Conservation (phyloP, 1,140 invertebrate genomes). For the Tyrophagus putrescentiae region DNA sequence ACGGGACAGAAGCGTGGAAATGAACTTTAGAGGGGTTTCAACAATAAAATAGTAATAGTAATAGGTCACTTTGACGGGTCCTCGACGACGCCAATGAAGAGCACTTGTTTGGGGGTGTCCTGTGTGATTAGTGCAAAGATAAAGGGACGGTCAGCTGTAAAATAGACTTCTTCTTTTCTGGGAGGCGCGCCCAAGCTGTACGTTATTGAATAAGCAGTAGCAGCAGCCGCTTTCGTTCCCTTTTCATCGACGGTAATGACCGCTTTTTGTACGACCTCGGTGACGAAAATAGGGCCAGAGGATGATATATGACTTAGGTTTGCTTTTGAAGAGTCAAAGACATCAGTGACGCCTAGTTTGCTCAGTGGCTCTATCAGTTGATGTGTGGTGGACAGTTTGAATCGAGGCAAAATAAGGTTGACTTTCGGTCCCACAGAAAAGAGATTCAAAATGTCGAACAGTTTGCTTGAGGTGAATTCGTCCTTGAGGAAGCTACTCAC, state of each 20-base stretch:
- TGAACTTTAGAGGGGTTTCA: constrained; percentile 1
- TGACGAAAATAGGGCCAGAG: constrained; percentile 37
- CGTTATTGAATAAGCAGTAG: constrained; percentile 47
- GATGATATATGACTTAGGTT: constrained; percentile 47
- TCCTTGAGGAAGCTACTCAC: constrained; percentile 25
- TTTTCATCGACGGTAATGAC: constrained; percentile 64
- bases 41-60: too few species aligned
- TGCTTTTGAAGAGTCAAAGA: constrained; percentile 41
- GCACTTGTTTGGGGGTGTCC: neutral
- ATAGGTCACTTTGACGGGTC: too few species aligned
- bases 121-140: neutral
- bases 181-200: too few species aligned
- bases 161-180: too few species aligned
- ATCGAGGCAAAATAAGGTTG: constrained; percentile 53
- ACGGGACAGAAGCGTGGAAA: constrained; percentile 25
- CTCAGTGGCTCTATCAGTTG: constrained; percentile 45
- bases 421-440: constrained; percentile 33
- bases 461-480: constrained; percentile 28
- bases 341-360: constrained; percentile 50
- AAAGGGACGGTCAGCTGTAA: constrained; percentile 5
- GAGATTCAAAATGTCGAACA: constrained; percentile 22
- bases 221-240: constrained; percentile 55
- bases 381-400: constrained; percentile 52
- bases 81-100: neutral
- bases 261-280: constrained; percentile 57